Percentiles rank a stretch among this genome's conserved stretches.
Conservation (phyloP, 2,888 invertebrate species). For the Leptothorax acervorum region DNA sequence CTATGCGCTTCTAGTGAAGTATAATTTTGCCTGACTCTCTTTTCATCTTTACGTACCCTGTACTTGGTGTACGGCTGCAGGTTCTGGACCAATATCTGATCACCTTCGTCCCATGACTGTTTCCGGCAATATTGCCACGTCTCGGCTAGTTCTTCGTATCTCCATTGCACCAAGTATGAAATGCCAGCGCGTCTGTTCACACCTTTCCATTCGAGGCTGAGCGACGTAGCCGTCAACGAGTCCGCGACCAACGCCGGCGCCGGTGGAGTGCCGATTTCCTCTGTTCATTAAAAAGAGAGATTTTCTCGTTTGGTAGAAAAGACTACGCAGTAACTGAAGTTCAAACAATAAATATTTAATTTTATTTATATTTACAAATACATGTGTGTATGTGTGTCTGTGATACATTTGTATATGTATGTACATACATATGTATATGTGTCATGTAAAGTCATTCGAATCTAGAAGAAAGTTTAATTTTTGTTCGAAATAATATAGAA, state of each 20-base stretch:
- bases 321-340: not conserved
- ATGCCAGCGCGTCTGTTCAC: constrained; percentile 86
- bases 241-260: constrained; percentile 93
- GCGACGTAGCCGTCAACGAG: constrained; percentile 91
- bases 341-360: constrained; percentile 2
- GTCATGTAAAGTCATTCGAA: not conserved
- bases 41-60: constrained; percentile 87
- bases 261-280: constrained; percentile 90
- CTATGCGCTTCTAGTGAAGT: not conserved
- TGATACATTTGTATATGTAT: no score
- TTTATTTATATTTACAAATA: not conserved
- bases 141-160: constrained; percentile 89
- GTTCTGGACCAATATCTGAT: constrained; percentile 91
- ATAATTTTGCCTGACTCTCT: not conserved
- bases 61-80: constrained; percentile 96
- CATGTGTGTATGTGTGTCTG: no score
- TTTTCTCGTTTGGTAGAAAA: not conserved
- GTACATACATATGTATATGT: not conserved
- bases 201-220: constrained; percentile 92
- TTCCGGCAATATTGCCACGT: constrained; percentile 94
- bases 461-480: not conserved
- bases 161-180: constrained; percentile 91
- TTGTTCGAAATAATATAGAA: not conserved
- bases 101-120: constrained; percentile 89
- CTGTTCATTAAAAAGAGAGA: constrained; percentile 80